Base-by-base conservation (phyloP, 2,113 vertebrate species). In the Vireo altiloquus region DNA sequence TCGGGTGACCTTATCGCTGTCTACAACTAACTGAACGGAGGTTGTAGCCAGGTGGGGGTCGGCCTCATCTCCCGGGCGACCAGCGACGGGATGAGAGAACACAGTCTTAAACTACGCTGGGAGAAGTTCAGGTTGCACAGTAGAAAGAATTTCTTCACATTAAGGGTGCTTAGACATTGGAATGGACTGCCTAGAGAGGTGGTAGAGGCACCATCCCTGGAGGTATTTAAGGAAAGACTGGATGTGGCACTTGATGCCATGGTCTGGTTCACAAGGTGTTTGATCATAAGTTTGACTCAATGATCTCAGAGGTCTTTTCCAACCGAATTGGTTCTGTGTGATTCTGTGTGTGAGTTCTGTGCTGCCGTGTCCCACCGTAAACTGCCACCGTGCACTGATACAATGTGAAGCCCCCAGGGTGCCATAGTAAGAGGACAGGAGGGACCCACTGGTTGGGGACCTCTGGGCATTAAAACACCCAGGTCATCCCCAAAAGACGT, bases 321-420 rank as follows among this genome's bases (percentile, higher is more conserved):
- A 40, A 2, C 7, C 39, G 6, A 2, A 4, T 7, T 46, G 46
- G 7, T n/a, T 66, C 17, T 18, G 18, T 52, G 17, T 39, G 60
- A 8, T 30, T 66, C 27, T 44, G 18, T 53, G 18, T 82, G 30
- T 0, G 2, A 33, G 21, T 37, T 25, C 37, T 31, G n/a, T 4
- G 7, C 53, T 23, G 18, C 44, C 15, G 11, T 27, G 46, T 27
- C 61, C 39, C 35, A 21, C 20, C 11, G 10, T 40, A 27, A 42
- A 4, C 9, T 2, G 15, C n/a, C 11, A 0, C 2, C 3, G 13
- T 28, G 61, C 23, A 8, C 27, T 21, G 74, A 7, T 6, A 8
- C 7, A 4, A 6, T 12, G 35, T 5, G 8, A 24, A 37, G 9
- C 6, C 17, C 11, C 3, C 25, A 0, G 39, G 5, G 52, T 24